A percentile compares a stretch with the other conserved stretches of the same genome.
Evolutionary conservation across 2,888 invertebrate genomes (phyloP).

Genomic region (Eulithis prunata): DNA sequence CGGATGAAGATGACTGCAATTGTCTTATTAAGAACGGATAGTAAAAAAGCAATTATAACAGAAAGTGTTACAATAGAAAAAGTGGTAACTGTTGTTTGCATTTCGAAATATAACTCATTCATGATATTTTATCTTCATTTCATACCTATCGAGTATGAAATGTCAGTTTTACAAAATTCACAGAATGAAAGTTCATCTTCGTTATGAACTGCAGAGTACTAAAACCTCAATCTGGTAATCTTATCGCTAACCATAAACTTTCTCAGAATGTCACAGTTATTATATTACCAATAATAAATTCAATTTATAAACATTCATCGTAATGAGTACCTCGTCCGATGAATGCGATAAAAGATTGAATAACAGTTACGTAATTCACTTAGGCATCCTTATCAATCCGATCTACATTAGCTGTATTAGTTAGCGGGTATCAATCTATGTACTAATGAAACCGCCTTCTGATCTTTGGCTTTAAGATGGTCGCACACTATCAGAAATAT

Average conservation of each 20-base stretch:
- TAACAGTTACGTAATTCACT: constrained; percentile 63
- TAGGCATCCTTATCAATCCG: constrained; percentile 51
- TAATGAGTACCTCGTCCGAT: constrained; percentile 51
- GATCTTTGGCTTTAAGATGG: constrained; percentile 30
- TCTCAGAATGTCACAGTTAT: constrained; percentile 26
- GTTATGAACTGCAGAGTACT: background rate
- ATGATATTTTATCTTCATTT: no score
- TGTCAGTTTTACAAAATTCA: no score
- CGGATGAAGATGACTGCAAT: constrained; percentile 37
- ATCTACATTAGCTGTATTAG: constrained; percentile 59
- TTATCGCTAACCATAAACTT: constrained; percentile 21
- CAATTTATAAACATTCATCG: constrained; percentile 41
- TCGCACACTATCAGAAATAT: background rate
- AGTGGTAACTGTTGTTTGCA: constrained; percentile 30
- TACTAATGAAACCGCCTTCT: constrained; percentile 51
- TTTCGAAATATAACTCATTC: constrained; percentile 13
- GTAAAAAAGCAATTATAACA: constrained; percentile 34
- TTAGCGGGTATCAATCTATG: constrained; percentile 47
- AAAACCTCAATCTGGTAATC: background rate
- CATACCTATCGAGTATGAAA: no score
- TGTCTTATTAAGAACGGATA: constrained; percentile 35
- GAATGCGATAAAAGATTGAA: constrained; percentile 55
- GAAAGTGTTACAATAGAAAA: constrained; percentile 34
- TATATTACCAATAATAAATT: constrained; percentile 29
- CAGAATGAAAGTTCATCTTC: no score